Evolutionary conservation across 2,113 vertebrate genomes (phyloP), one percentile per base, ranked within the genome.

Genomic region (Forbesichthys agassizii): DNA sequence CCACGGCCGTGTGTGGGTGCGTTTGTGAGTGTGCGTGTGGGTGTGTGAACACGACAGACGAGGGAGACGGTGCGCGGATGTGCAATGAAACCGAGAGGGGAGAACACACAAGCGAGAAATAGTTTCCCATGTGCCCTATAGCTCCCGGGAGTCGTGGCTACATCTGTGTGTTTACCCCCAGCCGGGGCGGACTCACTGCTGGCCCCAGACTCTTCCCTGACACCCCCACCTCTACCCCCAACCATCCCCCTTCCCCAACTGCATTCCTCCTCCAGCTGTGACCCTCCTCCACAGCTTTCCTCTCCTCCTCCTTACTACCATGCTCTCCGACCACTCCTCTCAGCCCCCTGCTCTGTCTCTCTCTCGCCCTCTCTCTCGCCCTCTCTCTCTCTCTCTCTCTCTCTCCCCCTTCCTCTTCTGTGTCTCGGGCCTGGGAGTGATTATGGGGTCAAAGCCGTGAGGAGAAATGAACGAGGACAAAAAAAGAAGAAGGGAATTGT

Each of bases 241-340:
- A 42, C 36, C 7, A 8, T 42, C 36, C 36, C 12, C 51, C 9
- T 12, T 13, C 67, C 84, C 49, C 66, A 48, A 11, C 63, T 82
- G 84, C 90, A 91, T 92, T 92, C 89, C 88, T 88, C 73, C 84
- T 81, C 89, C 92, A 92, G 90, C 91, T 92, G 92, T 84, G 86
- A 76, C 82, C 86, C 83, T 84, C 88, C 84, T 80, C 82, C 85
- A 64, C 63, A 75, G 61, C 48, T 56, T 14, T 3, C 9, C 86
- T 73, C 74, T 68, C 69, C 81, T 81, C 76, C 76, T 85, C 73
- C 85, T 80, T 65, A 81, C 86, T 83, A 88, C 89, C 89, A 86
- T 86, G 82, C 88, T 87, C 85, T 89, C 86, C 89, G 80, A 88
- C 86, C 89, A 86, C 88, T 88, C 86, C 89, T 89, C 83, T 75